Base-by-base conservation (phyloP, 2,797 vertebrate genomes). In the Morus bassanus region DNA sequence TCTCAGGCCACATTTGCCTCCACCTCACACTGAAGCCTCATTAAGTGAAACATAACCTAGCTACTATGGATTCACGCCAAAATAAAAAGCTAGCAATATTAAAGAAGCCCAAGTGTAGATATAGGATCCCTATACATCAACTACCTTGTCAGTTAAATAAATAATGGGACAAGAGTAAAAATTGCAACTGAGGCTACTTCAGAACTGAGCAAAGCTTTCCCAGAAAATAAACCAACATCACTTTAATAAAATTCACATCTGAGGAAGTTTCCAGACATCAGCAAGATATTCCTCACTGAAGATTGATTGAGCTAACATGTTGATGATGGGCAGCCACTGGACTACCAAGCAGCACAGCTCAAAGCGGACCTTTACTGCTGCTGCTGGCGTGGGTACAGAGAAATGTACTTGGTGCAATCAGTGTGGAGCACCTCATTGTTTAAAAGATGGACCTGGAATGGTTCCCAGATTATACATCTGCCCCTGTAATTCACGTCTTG, bases 391-490 rank as follows among this genome's bases (percentile, higher is more conserved):
- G 41, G 54, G 28, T 33, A 61, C 83, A 87, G 53, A 67, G 28
- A 25, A 64, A 63, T 46, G 43, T 17, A 16, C 35, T 65, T 33
- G 45, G 33, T 57, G 56, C 78, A 92, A 74, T 79, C 39, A 15
- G n/a, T 10, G 3, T 17, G 50, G 73, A 89, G 46, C 50, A 88
- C 60, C 67, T 89, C 75, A 54, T 39, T 46, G 22, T 54, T 87
- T 67, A 86, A 73, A 83, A 65, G 6, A 45, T 60, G 45, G 33
- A 24, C n/a, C 61, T 93, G 89, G 87, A 87, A 16, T 10, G 2
- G 27, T 13, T 91, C 83, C 92, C 68, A 81, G 61, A 57, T 25
- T 53, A 60, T 11, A 13, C 87, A 83, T 43, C 50, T 93, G 89
- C 54, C 78, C 74, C 68, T 77, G 28, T 7, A 81, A 89, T 27